These are phyloP conservation scores for Aphelocoma californica DNA, from an alignment of 2,797 vertebrate genomes.

Conservation along the genomic window DNA sequence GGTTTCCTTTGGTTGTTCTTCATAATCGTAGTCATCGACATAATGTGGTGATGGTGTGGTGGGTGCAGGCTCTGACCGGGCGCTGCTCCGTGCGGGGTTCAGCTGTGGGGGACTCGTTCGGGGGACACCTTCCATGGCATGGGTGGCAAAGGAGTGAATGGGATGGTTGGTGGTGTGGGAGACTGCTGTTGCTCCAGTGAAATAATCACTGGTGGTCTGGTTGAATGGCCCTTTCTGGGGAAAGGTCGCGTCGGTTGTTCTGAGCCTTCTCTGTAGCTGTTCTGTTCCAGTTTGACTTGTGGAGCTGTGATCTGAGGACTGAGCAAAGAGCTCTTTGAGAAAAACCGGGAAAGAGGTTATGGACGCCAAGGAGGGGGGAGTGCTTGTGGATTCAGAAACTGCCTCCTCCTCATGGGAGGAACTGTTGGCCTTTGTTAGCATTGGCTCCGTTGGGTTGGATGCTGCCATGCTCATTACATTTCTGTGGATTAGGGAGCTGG, in stretches of 20 bases:
- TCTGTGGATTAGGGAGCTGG: not conserved
- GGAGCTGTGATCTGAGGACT: not conserved
- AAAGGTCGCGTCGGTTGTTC: accelerated
- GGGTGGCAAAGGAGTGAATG: not conserved
- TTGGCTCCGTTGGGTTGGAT: not conserved
- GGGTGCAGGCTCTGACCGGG: not conserved
- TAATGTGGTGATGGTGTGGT: not conserved
- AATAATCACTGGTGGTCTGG: not conserved
- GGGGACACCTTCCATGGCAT: not conserved
- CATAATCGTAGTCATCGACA: conserved; percentile 41
- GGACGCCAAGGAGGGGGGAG: accelerated
- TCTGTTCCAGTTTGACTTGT: not conserved
- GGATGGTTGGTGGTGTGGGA: not conserved
- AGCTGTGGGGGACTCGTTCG: not conserved
- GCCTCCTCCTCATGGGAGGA: not conserved
- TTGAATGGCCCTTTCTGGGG: not conserved
- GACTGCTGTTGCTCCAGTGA: not conserved
- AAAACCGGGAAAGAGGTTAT: not conserved
- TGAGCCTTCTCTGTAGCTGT: not conserved
- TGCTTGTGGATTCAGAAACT: not conserved
- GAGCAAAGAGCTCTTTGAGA: not conserved
- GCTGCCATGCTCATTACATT: not conserved
- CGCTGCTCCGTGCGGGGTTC: not conserved
- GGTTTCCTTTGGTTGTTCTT: not conserved
- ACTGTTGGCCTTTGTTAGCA: not conserved